Evolutionary conservation across 2,113 vertebrate species (phyloP).

Genomic region (Montifringilla adamsi): DNA sequence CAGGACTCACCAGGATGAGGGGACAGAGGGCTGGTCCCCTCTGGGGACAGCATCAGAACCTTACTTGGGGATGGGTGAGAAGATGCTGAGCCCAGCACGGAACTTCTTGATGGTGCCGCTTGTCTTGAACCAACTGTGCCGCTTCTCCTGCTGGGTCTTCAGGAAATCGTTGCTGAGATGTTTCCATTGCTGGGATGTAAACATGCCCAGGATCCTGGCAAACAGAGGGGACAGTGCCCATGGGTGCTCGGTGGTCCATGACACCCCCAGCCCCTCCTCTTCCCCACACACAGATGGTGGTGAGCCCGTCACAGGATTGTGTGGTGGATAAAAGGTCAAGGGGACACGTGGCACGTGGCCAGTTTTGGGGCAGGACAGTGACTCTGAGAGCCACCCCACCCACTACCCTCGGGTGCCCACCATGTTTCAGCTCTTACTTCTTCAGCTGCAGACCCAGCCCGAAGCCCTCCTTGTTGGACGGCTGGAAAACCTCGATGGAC

Average conservation of each 20-base stretch:
- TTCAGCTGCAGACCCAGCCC: slow-evolving; percentile 96
- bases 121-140: slow-evolving; percentile 98
- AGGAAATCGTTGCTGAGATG: slow-evolving; percentile 99
- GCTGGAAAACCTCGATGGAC: slow-evolving; percentile 97
- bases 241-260: neutral
- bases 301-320: fast-evolving
- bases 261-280: neutral
- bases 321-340: neutral
- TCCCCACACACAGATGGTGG: neutral
- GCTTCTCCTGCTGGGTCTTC: slow-evolving; percentile 97
- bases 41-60: fast-evolving
- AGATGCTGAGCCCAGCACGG: slow-evolving; percentile 96
- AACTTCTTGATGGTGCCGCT: slow-evolving; percentile 98
- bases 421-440: slow-evolving; percentile 78
- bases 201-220: slow-evolving; percentile 91
- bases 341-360: fast-evolving
- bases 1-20: neutral
- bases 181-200: slow-evolving; percentile 99
- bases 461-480: slow-evolving; percentile 96
- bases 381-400: neutral
- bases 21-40: neutral
- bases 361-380: neutral
- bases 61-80: slow-evolving; percentile 98
- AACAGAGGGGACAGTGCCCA: neutral
- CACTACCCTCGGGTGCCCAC: neutral